Conservation (phyloP, 2,113 vertebrate genomes). For the Halcyon senegalensis region DNA sequence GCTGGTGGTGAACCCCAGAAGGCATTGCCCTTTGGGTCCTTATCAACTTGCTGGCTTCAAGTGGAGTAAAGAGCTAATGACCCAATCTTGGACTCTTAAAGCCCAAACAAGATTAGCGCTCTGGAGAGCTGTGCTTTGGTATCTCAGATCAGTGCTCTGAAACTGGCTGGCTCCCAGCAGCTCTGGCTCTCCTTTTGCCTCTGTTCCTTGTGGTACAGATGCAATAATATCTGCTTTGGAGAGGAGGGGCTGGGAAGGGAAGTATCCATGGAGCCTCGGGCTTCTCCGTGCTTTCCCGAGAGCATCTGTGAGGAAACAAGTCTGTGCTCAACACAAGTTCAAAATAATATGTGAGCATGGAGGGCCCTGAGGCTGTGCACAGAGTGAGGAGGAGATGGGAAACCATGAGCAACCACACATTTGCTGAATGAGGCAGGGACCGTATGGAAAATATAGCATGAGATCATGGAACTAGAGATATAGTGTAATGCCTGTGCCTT, state of each 20-base stretch:
- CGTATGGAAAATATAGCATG: slow-evolving; percentile 38
- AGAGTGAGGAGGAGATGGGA: background rate
- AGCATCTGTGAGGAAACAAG: background rate
- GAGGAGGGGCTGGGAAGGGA: background rate
- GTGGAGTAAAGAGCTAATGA: background rate
- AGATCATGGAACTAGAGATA: slow-evolving; percentile 56
- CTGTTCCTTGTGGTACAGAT: background rate
- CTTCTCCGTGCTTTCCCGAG: background rate
- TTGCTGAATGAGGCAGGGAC: background rate
- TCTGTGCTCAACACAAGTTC: background rate
- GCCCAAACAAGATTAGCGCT: background rate
- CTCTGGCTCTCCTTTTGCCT: background rate
- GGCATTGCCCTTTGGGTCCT: background rate
- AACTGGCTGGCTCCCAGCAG: background rate
- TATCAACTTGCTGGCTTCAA: background rate
- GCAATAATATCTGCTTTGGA: background rate
- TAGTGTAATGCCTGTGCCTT: background rate
- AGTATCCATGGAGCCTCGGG: background rate
- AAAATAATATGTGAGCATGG: background rate
- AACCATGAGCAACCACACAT: background rate
- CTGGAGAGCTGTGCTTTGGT: background rate
- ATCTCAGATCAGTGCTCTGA: background rate
- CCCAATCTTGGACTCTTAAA: background rate
- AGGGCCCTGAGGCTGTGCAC: background rate
- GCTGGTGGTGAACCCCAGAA: background rate